Evolutionary conservation across 2,113 vertebrate genomes (phyloP), one percentile per base, ranked within the genome.

Genomic region (Cromileptes altivelis): DNA sequence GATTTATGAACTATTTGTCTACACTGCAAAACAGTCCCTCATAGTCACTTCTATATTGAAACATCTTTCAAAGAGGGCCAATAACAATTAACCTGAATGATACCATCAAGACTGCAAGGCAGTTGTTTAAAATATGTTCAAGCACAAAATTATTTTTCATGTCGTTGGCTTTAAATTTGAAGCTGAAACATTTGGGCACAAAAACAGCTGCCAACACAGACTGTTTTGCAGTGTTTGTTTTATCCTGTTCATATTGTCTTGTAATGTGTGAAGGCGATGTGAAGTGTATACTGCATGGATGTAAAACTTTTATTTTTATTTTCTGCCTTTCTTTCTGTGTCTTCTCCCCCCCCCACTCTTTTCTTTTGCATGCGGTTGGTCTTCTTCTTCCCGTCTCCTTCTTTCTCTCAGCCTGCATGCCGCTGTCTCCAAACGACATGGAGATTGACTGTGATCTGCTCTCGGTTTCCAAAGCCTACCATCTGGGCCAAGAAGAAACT

Each of bases 381-480:
- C 88, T 90, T 92, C 93, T 75, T 86, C 80, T 83, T 86, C 94
- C 89, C 91, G 86, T 87, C 92, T 87, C 94, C 92, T 94, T 92
- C 88, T 86, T 84, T 92, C 90, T 91, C 86, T 97, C 96, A 91
- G 82, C 95, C 95, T 96, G 88, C 94, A 95, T 93, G 86, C 85
- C 93, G 92, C 91, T 89, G 91, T 92, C 93, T 82, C 90, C 78
- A 23, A 92, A 91, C 91, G 88, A 95, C 90, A 69, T 85, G 91
- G 93, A 95, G 92, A 96, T 96, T 99, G 97, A 99, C 94, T 95
- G 95, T 97, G 94, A 96, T 97, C 96, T 98, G 95, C 97, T 97
- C 98, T 98, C 97, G 97, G 96, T 99, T 98, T 97, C 97, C 85
- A 95, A 99, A 99, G 98, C 98, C 89, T 99, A 99, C 97, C 98